Conservation (phyloP, 2,113 vertebrate genomes). For the Labeo catla region DNA sequence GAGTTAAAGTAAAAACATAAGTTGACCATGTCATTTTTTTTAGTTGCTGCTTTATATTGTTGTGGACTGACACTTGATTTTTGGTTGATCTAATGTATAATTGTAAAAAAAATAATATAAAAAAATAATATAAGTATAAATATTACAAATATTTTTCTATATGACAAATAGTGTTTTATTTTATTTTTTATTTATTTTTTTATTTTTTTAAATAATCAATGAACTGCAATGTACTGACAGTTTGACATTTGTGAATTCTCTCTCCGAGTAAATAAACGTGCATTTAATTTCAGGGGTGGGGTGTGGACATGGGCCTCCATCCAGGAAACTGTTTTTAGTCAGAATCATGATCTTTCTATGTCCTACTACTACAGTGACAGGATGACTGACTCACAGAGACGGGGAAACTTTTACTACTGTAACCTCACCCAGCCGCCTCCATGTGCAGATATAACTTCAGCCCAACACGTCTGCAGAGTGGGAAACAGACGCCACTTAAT, state of each 20-base stretch:
- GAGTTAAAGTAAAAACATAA: too few relatives aligned
- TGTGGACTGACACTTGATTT: neutral
- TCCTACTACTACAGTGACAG: neutral
- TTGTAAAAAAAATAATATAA: neutral
- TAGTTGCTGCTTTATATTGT: too few relatives aligned
- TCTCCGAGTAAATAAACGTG: neutral
- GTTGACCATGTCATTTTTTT: too few relatives aligned
- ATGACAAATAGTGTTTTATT: neutral
- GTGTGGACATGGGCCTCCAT: neutral
- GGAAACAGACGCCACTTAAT: constrained; percentile 3
- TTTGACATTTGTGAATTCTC: neutral
- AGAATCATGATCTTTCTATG: neutral
- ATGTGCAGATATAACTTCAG: constrained; percentile 52
- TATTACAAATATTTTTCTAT: neutral
- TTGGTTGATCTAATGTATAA: neutral
- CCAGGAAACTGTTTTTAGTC: constrained; percentile 3
- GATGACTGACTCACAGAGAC: neutral
- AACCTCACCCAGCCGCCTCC: constrained; percentile 54
- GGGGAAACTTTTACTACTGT: constrained; percentile 61
- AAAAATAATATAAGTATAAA: neutral
- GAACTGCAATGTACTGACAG: neutral
- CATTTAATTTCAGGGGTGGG: neutral
- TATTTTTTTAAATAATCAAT: too few relatives aligned
- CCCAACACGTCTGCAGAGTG: constrained; percentile 49
- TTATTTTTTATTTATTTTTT: too few relatives aligned